Conservation (phyloP, 2,113 vertebrate species). For the Brachionichthys hirsutus region DNA sequence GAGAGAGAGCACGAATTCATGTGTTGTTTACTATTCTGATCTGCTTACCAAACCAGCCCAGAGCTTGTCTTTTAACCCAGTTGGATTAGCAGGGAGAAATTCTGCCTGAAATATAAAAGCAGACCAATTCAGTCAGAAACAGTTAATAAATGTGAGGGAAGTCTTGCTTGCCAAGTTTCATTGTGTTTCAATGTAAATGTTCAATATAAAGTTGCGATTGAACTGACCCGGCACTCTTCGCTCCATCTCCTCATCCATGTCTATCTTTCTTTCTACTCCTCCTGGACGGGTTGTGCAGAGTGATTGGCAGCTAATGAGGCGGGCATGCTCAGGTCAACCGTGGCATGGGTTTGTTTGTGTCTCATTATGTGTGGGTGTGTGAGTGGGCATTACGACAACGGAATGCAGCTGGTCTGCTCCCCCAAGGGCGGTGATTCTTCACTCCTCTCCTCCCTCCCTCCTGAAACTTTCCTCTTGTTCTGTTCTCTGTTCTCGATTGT, state of each 20-base stretch:
- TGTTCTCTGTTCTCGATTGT: conserved; percentile 57
- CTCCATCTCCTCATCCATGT: conserved; percentile 30
- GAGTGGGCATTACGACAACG: conserved; percentile 55
- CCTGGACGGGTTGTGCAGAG: conserved; percentile 35
- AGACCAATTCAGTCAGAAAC: conserved; percentile 11
- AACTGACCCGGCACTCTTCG: conserved; percentile 8
- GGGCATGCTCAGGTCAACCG: conserved; percentile 58
- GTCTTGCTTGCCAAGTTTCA: conserved; percentile 15
- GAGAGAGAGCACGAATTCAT: no score
- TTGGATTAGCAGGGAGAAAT: conserved; percentile 18
- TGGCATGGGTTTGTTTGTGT: conserved; percentile 64
- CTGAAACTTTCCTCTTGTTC: conserved; percentile 48
- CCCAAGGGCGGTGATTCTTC: conserved; percentile 47
- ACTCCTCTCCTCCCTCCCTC: conserved; percentile 23
- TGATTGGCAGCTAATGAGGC: conserved; percentile 76
- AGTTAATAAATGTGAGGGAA: conserved; percentile 3
- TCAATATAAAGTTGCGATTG: conserved; percentile 2
- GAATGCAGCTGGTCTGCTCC: conserved; percentile 54
- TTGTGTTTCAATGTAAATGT: conserved; percentile 11
- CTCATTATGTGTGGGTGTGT: conserved; percentile 25
- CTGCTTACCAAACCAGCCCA: conserved; percentile 31
- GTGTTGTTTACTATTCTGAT: conserved; percentile 26
- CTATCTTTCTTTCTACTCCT: conserved; percentile 16
- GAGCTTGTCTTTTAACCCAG: conserved; percentile 27
- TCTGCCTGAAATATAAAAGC: conserved; percentile 30